phyloP scores from a whole-genome alignment of 2,797 vertebrate genomes.

The Chloroceryle inda region DNA sequence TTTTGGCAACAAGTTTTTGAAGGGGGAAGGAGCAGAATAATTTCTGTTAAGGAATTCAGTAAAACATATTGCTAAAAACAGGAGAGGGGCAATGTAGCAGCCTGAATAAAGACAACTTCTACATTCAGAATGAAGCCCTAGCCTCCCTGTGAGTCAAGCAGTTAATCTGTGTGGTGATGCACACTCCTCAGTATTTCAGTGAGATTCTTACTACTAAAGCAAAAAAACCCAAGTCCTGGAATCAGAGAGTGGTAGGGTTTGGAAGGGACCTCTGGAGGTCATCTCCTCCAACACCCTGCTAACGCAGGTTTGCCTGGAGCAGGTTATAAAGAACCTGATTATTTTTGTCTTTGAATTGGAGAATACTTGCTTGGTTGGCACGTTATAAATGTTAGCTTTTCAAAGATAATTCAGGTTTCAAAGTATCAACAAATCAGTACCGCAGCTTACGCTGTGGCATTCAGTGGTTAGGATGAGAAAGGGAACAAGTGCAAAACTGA shows the following conservation, averaged over 20 bases:
- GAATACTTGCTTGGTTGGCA: background rate
- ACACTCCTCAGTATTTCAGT: background rate
- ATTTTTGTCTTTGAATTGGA: background rate
- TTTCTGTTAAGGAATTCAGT: background rate
- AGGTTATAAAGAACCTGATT: background rate
- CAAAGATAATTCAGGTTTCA: background rate
- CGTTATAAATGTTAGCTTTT: background rate
- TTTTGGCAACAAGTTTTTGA: background rate
- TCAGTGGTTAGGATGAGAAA: background rate
- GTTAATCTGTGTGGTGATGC: background rate
- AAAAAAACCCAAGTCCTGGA: background rate
- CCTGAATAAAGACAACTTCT: background rate
- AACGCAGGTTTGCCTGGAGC: background rate
- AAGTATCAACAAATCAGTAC: background rate
- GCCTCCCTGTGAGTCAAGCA: background rate
- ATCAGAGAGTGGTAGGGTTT: background rate
- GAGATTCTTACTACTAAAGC: background rate
- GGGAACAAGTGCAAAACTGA: background rate
- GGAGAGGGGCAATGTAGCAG: background rate
- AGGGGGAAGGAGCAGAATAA: background rate
- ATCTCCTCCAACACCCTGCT: background rate
- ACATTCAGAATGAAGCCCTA: background rate
- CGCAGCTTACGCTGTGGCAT: background rate
- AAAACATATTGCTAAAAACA: background rate
- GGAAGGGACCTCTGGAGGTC: background rate